Evolutionary conservation across 2,888 invertebrate species (phyloP).

Genomic region (Rhagophthalmus giganteus): DNA sequence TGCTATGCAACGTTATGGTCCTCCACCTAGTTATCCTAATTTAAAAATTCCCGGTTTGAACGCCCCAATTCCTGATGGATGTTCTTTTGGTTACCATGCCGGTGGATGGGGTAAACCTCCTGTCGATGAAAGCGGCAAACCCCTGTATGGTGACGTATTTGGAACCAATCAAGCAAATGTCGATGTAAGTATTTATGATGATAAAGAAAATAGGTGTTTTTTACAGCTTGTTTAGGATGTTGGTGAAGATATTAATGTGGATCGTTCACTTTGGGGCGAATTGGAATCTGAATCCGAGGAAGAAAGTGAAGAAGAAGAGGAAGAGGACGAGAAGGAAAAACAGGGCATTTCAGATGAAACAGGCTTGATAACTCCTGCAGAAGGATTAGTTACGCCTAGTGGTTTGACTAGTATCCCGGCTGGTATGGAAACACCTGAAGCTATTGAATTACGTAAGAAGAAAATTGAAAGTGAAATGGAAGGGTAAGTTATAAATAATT

Average conservation of each 20-base stretch:
- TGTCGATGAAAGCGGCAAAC: conserved; percentile 96
- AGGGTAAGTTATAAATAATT: conserved; percentile 61
- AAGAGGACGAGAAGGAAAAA: conserved; percentile 68
- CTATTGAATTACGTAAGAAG: conserved; percentile 96
- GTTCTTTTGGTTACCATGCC: conserved; percentile 98
- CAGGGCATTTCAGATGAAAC: conserved; percentile 68
- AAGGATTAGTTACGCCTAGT: conserved; percentile 92
- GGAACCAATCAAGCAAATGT: conserved; percentile 77
- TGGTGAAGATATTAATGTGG: conserved; percentile 84
- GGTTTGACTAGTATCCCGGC: conserved; percentile 89
- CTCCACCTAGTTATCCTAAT: conserved; percentile 98
- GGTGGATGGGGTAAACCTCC: conserved; percentile 99
- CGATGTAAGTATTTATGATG: conserved; percentile 66
- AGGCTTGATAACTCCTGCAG: conserved; percentile 90
- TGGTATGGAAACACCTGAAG: conserved; percentile 97
- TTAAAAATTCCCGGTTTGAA: conserved; percentile 96
- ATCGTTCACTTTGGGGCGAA: conserved; percentile 96
- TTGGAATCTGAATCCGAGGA: conserved; percentile 88
- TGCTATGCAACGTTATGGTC: conserved; percentile 97
- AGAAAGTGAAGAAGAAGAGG: conserved; percentile 70
- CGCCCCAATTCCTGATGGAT: conserved; percentile 96
- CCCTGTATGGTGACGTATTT: conserved; percentile 98
- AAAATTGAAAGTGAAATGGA: conserved; percentile 96
- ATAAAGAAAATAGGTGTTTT: too few relatives aligned
- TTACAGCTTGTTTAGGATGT: conserved; percentile 55